Conservation (phyloP, 30 jellyfish, hydroid and myxozoan species). For the Turritopsis dohrnii region DNA sequence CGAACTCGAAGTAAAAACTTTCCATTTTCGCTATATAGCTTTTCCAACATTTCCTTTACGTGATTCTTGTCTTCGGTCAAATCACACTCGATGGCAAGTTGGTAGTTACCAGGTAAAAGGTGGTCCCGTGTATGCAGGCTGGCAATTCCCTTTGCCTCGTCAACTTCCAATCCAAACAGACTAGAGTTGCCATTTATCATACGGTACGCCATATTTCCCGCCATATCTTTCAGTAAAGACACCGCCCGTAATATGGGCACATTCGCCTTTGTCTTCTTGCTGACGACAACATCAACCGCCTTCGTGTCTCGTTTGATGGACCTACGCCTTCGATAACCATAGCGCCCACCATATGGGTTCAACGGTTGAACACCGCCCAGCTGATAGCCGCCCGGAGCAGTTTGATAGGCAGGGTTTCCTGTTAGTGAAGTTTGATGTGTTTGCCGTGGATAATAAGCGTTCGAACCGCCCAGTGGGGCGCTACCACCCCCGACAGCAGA, state of each 20-base stretch:
- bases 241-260: neutral
- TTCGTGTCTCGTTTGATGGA: conserved; percentile 11
- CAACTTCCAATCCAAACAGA: conserved; percentile 8
- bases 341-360: conserved; percentile 1
- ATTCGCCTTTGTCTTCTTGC: neutral
- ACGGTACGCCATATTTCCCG: conserved; percentile 7
- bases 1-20: neutral
- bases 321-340: conserved; percentile 19
- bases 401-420: neutral
- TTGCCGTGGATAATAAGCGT: neutral
- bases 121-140: neutral
- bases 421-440: neutral
- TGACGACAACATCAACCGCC: conserved; percentile 8
- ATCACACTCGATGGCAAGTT: conserved; percentile 17
- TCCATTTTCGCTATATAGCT: neutral
- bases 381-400: neutral
- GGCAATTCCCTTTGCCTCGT: conserved; percentile 9
- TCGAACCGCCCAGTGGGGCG: conserved; percentile 19
- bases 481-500: conserved; percentile 14
- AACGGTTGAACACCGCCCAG: conserved; percentile 3
- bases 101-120: conserved; percentile 16
- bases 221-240: conserved; percentile 14
- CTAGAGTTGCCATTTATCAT: conserved; percentile 10
- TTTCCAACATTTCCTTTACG: neutral
- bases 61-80: neutral